These are phyloP conservation scores for Poeciliopsis infans DNA, from an alignment of 2,797 vertebrate species.

Conservation along the genomic window DNA sequence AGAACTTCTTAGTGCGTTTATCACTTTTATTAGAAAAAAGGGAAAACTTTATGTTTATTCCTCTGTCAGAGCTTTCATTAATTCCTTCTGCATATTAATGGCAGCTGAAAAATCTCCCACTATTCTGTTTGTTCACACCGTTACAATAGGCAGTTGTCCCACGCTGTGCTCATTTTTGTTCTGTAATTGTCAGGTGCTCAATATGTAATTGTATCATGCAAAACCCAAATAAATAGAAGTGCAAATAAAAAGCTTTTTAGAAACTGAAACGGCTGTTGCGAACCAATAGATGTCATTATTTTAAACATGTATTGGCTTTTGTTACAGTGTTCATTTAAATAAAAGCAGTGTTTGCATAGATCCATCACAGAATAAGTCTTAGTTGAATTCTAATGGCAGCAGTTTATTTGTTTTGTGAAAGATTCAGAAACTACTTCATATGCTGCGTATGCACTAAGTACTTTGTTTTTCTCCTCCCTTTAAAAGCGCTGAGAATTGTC, in stretches of 20 bases:
- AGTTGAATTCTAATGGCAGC: slow-evolving; percentile 37
- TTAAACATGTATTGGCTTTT: neutral
- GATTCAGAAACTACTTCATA: neutral
- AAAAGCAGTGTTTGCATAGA: neutral
- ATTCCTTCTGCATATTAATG: slow-evolving; percentile 58
- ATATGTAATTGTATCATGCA: slow-evolving; percentile 66
- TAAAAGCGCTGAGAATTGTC: neutral
- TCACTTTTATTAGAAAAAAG: slow-evolving; percentile 25
- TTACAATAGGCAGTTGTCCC: slow-evolving; percentile 56
- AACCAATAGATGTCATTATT: neutral
- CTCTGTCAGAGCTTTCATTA: slow-evolving; percentile 51
- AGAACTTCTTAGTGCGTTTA: slow-evolving; percentile 38
- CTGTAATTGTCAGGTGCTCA: slow-evolving; percentile 74
- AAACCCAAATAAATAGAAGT: slow-evolving; percentile 27
- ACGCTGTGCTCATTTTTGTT: slow-evolving; percentile 63
- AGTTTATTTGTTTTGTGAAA: slow-evolving; percentile 25
- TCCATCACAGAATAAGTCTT: neutral
- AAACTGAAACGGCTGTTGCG: neutral
- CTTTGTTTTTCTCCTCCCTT: slow-evolving; percentile 9
- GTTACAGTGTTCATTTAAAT: neutral
- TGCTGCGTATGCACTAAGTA: neutral
- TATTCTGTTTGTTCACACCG: slow-evolving; percentile 57
- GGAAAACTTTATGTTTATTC: slow-evolving; percentile 22
- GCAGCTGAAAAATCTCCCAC: slow-evolving; percentile 50
- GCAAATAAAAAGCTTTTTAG: neutral